Base-by-base conservation (phyloP, 2,888 invertebrate genomes). In the Busseola fusca region DNA sequence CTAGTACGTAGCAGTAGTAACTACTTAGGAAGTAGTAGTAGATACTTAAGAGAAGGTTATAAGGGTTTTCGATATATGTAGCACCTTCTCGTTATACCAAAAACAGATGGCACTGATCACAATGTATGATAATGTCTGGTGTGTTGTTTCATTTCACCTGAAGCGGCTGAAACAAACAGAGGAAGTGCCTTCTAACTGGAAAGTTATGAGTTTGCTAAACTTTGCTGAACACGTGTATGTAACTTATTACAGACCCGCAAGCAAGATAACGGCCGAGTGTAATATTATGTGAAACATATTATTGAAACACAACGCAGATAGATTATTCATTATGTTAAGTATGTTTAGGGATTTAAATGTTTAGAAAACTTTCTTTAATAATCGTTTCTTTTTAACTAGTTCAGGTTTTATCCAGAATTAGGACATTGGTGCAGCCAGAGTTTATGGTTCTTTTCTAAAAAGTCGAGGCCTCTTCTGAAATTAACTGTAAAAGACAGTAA, bases 141-240 rank as follows among this genome's bases (percentile, higher is more conserved):
- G 69, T 72, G 59, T 69, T 72, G 77, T 67, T 76, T 64, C 12
- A 42, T 67, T 63, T 70, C 64, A 72, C 66, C 66, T 60, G 72
- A 59, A 77, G 42, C 42, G 50, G 16, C 4, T 59, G 45, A 16
- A 54, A 18, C 30, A 58, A 69, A 64, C 59, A 67, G 50, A 65
- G 67, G 65, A 67, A 14, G 34, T 2, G 42, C 45, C 45, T 7
- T n/a, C 54, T 57, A 34, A 65, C 69, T 21, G 56, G 12, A 6
- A 58, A 82, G 57, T 82, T 75, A 71, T n/a, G 72, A 73, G 72
- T 79, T 79, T 60, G 50, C 25, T 21, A 45, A 82, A 81, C 52
- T 72, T 71, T 16, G 42, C n/a, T 1, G 42, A 74, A 50, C 66
- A 67, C 52, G 63, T 76, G 63, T 65, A 25, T 34, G 52, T 40